Evolutionary conservation across 2,888 invertebrate species (phyloP).

Genomic region (Lasioglossum zephyrum): DNA sequence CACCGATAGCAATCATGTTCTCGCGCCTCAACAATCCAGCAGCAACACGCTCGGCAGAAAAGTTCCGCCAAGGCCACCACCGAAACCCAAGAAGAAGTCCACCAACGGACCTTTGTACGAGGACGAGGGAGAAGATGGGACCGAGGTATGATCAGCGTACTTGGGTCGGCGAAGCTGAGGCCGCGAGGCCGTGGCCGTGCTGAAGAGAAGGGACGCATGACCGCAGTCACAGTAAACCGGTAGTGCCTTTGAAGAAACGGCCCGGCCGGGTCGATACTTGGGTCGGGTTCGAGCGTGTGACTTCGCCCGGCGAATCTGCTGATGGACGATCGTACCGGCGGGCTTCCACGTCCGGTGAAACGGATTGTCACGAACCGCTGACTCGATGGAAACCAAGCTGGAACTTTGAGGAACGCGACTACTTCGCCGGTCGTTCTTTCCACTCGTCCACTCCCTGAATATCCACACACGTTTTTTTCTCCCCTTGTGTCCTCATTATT

Average conservation of each 20-base stretch:
- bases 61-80: constrained; percentile 93
- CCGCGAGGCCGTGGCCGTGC: constrained; percentile 64
- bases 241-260: constrained; percentile 77
- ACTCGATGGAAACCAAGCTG: constrained; percentile 31
- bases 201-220: constrained; percentile 58
- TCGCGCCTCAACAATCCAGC: constrained; percentile 78
- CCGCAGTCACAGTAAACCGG: constrained; percentile 75
- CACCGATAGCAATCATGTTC: constrained; percentile 41
- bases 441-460: background rate
- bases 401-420: constrained; percentile 25
- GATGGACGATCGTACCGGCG: constrained; percentile 34
- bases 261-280: constrained; percentile 27
- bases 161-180: constrained; percentile 66
- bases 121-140: constrained; percentile 95
- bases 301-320: constrained; percentile 29
- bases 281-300: constrained; percentile 33
- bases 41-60: constrained; percentile 87
- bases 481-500: constrained; percentile 27
- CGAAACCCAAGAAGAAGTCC: constrained; percentile 92
- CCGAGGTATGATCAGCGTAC: constrained; percentile 89
- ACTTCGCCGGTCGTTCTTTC: constrained; percentile 45
- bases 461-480: constrained; percentile 2
- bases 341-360: constrained; percentile 43
- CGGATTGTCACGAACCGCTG: constrained; percentile 36
- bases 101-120: constrained; percentile 92